Conservation (phyloP, 2,797 vertebrate species). For the Zenarchopterus dispar region DNA sequence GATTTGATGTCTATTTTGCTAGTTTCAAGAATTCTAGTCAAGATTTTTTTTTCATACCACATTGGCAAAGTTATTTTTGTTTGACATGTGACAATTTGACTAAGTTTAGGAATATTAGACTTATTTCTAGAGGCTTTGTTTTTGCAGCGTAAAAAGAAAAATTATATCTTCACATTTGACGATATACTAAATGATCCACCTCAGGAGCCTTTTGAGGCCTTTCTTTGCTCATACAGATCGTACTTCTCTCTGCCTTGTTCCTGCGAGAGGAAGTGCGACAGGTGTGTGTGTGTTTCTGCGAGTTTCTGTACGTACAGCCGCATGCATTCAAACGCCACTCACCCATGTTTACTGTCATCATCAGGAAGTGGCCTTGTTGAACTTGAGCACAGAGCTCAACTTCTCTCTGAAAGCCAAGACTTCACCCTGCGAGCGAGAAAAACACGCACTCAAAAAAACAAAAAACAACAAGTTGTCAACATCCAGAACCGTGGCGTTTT, state of each 20-base stretch:
- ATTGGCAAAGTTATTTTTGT: too few relatives aligned
- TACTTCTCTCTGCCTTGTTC: slow-evolving; percentile 52
- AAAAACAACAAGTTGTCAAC: slow-evolving; percentile 46
- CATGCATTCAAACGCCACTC: slow-evolving; percentile 55
- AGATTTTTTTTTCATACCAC: too few relatives aligned
- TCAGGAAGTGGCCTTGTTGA: slow-evolving; percentile 84
- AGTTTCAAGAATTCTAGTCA: too few relatives aligned
- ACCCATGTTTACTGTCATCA: slow-evolving; percentile 91
- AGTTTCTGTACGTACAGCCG: slow-evolving; percentile 16
- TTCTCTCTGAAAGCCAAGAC: slow-evolving; percentile 69
- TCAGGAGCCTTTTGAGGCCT: background rate
- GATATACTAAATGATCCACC: too few relatives aligned
- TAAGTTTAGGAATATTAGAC: too few relatives aligned
- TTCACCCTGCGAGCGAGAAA: slow-evolving; percentile 67
- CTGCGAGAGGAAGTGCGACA: slow-evolving; percentile 64
- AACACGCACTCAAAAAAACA: too few relatives aligned
- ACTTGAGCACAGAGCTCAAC: slow-evolving; percentile 81
- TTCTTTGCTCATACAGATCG: slow-evolving; percentile 17
- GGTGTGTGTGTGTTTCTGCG: slow-evolving; percentile 20
- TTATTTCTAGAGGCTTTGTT: too few relatives aligned
- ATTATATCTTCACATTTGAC: too few relatives aligned
- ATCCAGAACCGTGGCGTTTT: slow-evolving; percentile 42
- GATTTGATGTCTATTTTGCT: too few relatives aligned
- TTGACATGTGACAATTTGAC: too few relatives aligned
- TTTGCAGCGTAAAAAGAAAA: too few relatives aligned